A percentile compares a stretch with the other conserved stretches of the same genome.
These are phyloP conservation scores for Natrix natrix DNA, from an alignment of 2,797 vertebrate genomes.

Conservation along the genomic window DNA sequence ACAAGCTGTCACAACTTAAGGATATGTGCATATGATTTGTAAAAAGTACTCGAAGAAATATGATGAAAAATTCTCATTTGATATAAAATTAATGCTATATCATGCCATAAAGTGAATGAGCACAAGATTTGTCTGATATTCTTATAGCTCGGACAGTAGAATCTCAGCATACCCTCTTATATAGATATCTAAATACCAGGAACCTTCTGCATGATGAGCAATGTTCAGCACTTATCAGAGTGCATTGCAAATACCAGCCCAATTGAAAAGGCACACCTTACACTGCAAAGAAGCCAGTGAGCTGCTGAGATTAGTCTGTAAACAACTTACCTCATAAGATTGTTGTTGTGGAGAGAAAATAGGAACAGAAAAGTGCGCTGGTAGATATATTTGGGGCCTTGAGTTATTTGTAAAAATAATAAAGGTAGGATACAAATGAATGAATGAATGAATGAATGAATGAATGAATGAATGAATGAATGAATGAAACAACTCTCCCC, in stretches of 20 bases:
- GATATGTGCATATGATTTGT: neutral
- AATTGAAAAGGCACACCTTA: too few relatives aligned
- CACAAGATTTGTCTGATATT: neutral
- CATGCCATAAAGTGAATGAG: neutral
- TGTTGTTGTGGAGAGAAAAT: neutral
- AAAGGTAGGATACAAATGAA: neutral
- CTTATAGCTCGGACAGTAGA: neutral
- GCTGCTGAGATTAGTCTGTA: too few relatives aligned
- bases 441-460: neutral
- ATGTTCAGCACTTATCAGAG: neutral
- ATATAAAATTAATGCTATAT: neutral
- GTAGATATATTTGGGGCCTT: neutral
- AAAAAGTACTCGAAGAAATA: neutral
- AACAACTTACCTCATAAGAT: neutral
- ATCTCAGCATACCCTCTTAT: neutral
- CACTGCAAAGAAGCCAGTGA: too few relatives aligned
- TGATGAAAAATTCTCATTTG: neutral
- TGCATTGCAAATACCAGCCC: too few relatives aligned
- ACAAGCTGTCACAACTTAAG: slow-evolving; percentile 1
- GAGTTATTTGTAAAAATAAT: neutral
- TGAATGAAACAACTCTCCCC: neutral
- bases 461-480: too few relatives aligned
- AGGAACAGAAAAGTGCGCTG: neutral
- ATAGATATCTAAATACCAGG: neutral
- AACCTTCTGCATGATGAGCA: neutral